Evolutionary conservation across 2,888 invertebrate genomes (phyloP), one percentile per base, ranked within the genome.

Genomic region (Trileptium ribeirensis): DNA sequence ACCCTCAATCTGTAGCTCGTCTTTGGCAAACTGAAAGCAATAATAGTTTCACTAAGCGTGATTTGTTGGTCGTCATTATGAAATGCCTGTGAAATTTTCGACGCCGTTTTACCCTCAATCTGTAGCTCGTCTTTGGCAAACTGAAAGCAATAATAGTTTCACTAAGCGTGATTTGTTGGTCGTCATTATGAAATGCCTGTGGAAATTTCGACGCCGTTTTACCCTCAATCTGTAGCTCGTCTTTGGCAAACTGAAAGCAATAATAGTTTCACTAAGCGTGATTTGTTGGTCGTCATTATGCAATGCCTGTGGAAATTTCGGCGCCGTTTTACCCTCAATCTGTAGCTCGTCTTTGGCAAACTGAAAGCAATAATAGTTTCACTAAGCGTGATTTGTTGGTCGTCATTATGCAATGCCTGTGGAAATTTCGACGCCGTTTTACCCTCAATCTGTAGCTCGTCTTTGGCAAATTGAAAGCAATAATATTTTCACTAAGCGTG

Each of bases 161-260:
- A 87, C 95, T 94, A 80, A 97, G 96, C 8, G 96, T 97, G 87
- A 99, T 96, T 88, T 96, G 95, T 92, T 95, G 96, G 90, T 98
- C 97, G 51, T 51, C 51, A 24, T 51, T 15, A 51, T 51, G 51
- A 15, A 51, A 51, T 51, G 51, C 51, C 24, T 51, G 8, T 24
- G 8, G 51, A 8, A 8, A 24, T 24, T 24, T 51, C 24, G 51
- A 51, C 24, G 51, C 51, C 51, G 51, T 51, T 51, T 51, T 51
- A 1, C 86, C 86, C 89, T 95, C 94, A 89, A 97, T 95, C 89
- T 97, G 95, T 86, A 99, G 91, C 91, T 98, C 98, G 89, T 97
- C 97, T 83, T 96, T 92, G 84, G 97, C 91, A 90, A 97, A 97
- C 96, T 97, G 91, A 79, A 91, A 86, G n/a, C n/a, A n/a, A n/a